Base-by-base conservation (phyloP, 2,888 invertebrate species). In the Tuta absoluta region DNA sequence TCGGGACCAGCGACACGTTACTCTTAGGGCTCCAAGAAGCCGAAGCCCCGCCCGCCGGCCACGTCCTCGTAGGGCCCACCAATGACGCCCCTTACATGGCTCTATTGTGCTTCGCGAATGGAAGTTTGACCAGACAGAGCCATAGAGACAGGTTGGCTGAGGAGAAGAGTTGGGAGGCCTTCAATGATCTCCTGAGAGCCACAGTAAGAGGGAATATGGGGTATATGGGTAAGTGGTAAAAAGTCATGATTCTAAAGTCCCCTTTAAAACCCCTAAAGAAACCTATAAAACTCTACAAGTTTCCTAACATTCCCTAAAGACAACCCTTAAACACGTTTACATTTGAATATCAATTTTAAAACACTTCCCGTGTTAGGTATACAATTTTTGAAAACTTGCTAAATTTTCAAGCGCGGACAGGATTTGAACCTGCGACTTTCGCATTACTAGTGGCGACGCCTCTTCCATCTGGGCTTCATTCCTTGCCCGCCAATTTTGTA, bases 1-100 rank as follows among this genome's bases (percentile, higher is more conserved):
- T 98, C 64, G 98, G 99, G 8, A 99, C 99, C 0, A 98, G 98
- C 82, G 99, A 99, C 86, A 98, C 98, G 0, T 84, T 98, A 0
- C 96, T 99, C 77, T 90, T 96, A 65, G 96, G 96, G 86, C 88
- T 98, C 7, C 87, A 93, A 24, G 88, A 94, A 37, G 95, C 96
- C 0, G 93, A 93, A 59, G 92, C 93, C 5, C 92, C 95, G 0
- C 86, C 94, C 0, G 95, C 96, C 63, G 98, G 98, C 0, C 98
- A 98, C 83, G 92, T 98, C 45, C 93, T 99, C 37, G 95, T 95
- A 77, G 98, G 98, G 80, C 98, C 98, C 0, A 93, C 98, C 0
- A 93, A 95, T 63, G 88, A 92, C 7, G 89, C 95, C 8, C 94
- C 94, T 28, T 99, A 95, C 85, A 98, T 98, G 97, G 98, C 95